Conservation (phyloP, 1,140 invertebrate genomes). For the Apocrypta bakeri region DNA sequence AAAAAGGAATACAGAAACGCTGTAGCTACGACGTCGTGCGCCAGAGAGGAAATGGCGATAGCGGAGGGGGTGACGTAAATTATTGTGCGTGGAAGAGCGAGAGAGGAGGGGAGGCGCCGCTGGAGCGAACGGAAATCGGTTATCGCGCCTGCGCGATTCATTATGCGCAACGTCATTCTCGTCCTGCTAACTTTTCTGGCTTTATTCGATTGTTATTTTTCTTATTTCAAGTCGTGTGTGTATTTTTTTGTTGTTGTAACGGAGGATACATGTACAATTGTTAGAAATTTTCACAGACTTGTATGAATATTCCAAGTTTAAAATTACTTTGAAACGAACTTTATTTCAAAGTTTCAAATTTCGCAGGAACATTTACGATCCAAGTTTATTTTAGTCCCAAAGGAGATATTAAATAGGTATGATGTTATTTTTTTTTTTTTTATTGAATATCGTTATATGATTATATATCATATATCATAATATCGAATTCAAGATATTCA, state of each 20-base stretch:
- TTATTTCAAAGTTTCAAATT: neutral
- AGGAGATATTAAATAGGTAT: too few species aligned
- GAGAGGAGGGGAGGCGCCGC: neutral
- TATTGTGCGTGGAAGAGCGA: neutral
- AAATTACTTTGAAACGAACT: neutral
- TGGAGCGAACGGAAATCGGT: slow-evolving; percentile 30
- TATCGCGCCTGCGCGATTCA: slow-evolving; percentile 32
- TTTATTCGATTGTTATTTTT: neutral
- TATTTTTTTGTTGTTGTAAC: neutral
- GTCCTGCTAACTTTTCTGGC: slow-evolving; percentile 14
- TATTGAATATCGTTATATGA: too few species aligned
- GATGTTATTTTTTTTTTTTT: too few species aligned
- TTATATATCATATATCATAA: too few species aligned
- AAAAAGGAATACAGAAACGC: neutral
- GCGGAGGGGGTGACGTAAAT: neutral
- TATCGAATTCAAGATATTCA: too few species aligned
- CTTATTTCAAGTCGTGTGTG: too few species aligned
- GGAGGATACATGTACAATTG: too few species aligned
- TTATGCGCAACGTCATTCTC: slow-evolving; percentile 17
- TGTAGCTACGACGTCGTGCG: neutral
- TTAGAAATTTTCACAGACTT: neutral
- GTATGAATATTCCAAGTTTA: neutral
- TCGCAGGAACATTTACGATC: neutral
- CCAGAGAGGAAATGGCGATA: neutral
- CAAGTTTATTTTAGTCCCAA: neutral